These are phyloP conservation scores for Sceloporus tristichus DNA, from an alignment of 2,113 vertebrate species.

Conservation along the genomic window DNA sequence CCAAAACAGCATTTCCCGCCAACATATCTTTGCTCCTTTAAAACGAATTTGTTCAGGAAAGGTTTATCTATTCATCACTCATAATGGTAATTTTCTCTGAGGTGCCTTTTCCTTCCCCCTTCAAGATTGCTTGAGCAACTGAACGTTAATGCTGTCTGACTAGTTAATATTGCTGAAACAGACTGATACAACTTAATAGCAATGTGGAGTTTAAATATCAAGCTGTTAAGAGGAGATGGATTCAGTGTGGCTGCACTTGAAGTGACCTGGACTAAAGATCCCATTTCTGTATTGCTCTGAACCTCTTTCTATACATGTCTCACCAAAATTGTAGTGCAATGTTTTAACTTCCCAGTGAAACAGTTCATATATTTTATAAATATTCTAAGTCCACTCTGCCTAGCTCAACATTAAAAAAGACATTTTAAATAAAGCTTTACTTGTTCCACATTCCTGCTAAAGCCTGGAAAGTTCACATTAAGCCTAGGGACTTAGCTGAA, in stretches of 20 bases:
- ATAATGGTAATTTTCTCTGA: neutral
- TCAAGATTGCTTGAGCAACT: conserved; percentile 15
- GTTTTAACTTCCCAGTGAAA: conserved; percentile 53
- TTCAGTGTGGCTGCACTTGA: neutral
- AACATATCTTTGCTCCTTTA: conserved; percentile 11
- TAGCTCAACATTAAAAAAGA: conserved; percentile 58
- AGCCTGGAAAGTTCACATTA: conserved; percentile 6
- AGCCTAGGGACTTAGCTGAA: neutral
- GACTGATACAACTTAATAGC: neutral
- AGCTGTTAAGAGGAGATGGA: neutral
- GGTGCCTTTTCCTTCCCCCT: conserved; percentile 16
- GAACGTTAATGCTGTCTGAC: neutral
- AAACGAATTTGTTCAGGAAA: conserved; percentile 8
- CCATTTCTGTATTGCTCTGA: conserved; percentile 54
- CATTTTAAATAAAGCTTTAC: conserved; percentile 35
- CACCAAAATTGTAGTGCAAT: conserved; percentile 22
- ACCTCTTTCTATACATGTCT: conserved; percentile 55
- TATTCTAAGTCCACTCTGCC: conserved; percentile 33
- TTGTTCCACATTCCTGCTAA: neutral
- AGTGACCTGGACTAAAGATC: conserved; percentile 44
- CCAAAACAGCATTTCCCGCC: conserved; percentile 1
- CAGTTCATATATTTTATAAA: conserved; percentile 53
- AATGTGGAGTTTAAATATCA: conserved; percentile 34
- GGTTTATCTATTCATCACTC: neutral
- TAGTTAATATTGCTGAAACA: neutral